phyloP scores from a whole-genome alignment of 2,888 invertebrate species.

The Neoaliturus tenellus region DNA sequence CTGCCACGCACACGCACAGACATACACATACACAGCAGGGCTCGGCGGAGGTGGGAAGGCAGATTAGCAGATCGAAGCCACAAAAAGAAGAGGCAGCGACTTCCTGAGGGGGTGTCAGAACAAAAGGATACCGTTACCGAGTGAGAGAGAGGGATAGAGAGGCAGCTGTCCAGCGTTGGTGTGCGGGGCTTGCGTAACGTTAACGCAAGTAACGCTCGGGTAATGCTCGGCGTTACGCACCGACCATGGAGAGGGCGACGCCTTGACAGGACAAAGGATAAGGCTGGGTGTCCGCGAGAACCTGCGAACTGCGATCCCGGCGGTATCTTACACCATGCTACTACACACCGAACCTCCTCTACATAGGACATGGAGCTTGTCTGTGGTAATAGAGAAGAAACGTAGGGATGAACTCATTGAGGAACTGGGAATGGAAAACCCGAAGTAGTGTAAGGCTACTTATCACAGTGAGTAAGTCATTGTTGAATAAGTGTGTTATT shows the following conservation, averaged over 20 bases:
- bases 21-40: background rate
- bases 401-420: no score
- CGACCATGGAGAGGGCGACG: background rate
- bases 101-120: constrained; percentile 49
- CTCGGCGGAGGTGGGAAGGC: background rate
- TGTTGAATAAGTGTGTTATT: no score
- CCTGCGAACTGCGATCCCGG: no score
- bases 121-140: constrained; percentile 51
- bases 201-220: background rate
- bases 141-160: background rate
- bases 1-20: no score
- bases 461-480: no score
- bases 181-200: constrained; percentile 20
- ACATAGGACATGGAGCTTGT: no score
- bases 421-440: no score
- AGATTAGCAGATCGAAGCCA: constrained; percentile 51
- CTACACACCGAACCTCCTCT: no score
- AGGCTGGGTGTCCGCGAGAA: no score
- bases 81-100: constrained; percentile 49
- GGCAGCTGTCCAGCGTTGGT: constrained; percentile 24
- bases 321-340: no score
- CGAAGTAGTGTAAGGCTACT: no score
- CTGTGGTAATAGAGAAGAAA: no score
- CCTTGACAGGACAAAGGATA: background rate
- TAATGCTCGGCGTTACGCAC: background rate